Evolutionary conservation across 2,113 vertebrate genomes (phyloP), one percentile per base, ranked within the genome.

Genomic region (Oncorhynchus mykiss): DNA sequence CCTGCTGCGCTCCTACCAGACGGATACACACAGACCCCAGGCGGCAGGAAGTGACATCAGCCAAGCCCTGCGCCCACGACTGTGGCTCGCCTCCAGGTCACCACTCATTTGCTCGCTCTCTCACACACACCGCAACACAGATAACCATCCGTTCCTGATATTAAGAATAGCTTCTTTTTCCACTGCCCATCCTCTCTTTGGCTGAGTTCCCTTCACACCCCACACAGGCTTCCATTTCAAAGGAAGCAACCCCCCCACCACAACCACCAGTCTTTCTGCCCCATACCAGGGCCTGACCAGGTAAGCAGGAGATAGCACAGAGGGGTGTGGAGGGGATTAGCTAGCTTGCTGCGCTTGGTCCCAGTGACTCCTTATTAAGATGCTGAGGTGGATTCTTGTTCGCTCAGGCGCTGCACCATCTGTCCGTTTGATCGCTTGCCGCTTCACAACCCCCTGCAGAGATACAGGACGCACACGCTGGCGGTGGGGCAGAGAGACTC

Each of bases 51-150:
- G 88, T 85, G 91, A 93, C 83, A 89, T 97, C 83, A 86, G 89
- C 71, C 64, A 80, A 60, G 92, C 91, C 77, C 80, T 96, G 83
- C 73, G 79, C 89, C 93, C 90, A 87, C 94, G 94, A 85, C 79
- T 97, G 80, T 99, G 97, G 97, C 91, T 99, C 76, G 95, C 96
- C 78, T 93, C 93, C 87, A 95, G 96, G 97, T 99, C 95, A 85
- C 73, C 70, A 74, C 59, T 65, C 45, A 77, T 76, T 57, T 57
- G 66, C 72, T 65, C 76, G 71, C 81, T 62, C 80, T 72, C 82
- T 77, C 72, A 76, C 59, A 60, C 24, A 39, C 49, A 69, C 6
- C n/a, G 71, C 70, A 22, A 3, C 78, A 81, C 48, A 83, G 83
- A 90, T 87, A 88, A 81, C 78, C 76, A 87, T 79, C 76, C 22